These are phyloP conservation scores for Cherax quadricarinatus DNA, from an alignment of 1,140 invertebrate species.

Conservation along the genomic window DNA sequence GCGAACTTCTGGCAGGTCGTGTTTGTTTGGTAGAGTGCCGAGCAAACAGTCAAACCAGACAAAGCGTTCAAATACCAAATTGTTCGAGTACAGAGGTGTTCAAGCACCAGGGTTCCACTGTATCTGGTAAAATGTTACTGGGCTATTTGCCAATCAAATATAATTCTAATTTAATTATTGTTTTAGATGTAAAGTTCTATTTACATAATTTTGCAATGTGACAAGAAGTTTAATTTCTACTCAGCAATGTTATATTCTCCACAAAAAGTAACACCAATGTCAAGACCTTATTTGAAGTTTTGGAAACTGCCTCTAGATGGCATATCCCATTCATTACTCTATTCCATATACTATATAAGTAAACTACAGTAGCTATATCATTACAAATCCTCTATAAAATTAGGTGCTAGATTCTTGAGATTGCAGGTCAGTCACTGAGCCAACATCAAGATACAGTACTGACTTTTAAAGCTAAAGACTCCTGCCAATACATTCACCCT, in stretches of 20 bases:
- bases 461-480: slow-evolving; percentile 1
- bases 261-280: background rate
- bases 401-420: slow-evolving; percentile 7
- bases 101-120: no score
- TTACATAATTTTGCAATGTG: background rate
- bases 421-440: background rate
- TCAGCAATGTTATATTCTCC: background rate
- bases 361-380: background rate
- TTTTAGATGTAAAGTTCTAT: background rate
- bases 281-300: background rate
- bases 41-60: no score
- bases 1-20: no score
- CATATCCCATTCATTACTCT: background rate
- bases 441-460: background rate
- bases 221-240: background rate
- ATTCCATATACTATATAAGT: background rate
- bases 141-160: background rate
- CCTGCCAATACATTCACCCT: background rate
- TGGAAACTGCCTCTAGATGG: background rate
- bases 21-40: no score
- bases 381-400: slow-evolving; percentile 11
- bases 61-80: no score
- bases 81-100: no score
- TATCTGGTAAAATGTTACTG: background rate
- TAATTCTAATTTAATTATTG: background rate